Evolutionary conservation across 2,888 invertebrate species (phyloP).

Genomic region (Eupelmus urozonus): DNA sequence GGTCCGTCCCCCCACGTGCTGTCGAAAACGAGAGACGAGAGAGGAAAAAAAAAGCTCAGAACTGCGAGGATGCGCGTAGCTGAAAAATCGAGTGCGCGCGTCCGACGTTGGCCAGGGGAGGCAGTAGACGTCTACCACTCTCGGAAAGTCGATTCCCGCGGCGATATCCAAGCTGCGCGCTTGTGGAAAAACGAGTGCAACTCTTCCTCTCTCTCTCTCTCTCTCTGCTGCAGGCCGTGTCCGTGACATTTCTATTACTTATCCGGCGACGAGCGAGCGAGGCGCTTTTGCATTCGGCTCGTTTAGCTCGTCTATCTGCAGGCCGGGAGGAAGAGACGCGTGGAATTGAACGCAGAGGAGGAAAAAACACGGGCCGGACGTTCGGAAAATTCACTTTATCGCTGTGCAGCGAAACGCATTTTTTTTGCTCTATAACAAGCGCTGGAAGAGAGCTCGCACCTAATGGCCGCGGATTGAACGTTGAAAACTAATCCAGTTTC

Average conservation of each 20-base stretch:
- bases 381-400: constrained; percentile 22
- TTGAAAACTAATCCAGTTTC: background rate
- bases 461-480: background rate
- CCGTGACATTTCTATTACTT: constrained; percentile 70
- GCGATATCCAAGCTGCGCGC: background rate
- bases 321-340: background rate
- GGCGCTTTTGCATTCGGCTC: constrained; percentile 28
- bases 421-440: background rate
- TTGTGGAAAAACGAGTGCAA: constrained; percentile 4
- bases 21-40: too few species aligned
- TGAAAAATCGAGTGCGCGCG: constrained; percentile 1
- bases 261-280: constrained; percentile 29
- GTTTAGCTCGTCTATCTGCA: constrained; percentile 25
- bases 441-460: background rate
- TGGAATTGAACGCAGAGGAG: background rate
- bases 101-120: too few species aligned
- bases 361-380: background rate
- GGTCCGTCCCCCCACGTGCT: too few species aligned
- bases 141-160: constrained; percentile 28
- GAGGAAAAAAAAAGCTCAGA: background rate
- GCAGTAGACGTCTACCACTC: background rate
- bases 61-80: background rate
- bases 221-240: constrained; percentile 52
- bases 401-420: background rate
- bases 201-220: too few species aligned